phyloP scores from a whole-genome alignment of 1,140 invertebrate genomes.

The Heliothis virescens region DNA sequence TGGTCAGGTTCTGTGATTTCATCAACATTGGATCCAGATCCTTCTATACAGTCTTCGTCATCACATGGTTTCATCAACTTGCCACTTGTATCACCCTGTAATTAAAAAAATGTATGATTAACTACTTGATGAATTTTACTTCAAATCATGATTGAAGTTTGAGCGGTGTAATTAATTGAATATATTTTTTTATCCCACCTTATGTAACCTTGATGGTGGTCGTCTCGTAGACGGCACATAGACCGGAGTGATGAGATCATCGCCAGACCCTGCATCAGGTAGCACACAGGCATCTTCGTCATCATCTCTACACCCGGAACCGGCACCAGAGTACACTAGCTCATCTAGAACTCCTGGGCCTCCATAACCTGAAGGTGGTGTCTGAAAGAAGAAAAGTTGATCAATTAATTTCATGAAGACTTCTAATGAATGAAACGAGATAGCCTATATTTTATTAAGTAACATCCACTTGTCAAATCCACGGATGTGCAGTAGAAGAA shows the following conservation, averaged over 20 bases:
- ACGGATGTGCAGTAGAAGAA: too few relatives aligned
- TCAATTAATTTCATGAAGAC: neutral
- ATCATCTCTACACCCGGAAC: constrained; percentile 94
- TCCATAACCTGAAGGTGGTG: constrained; percentile 93
- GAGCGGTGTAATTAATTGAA: too few relatives aligned
- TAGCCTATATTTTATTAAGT: too few relatives aligned
- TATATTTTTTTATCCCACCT: too few relatives aligned
- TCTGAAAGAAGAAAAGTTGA: constrained; percentile 84
- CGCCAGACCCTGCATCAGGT: constrained; percentile 93
- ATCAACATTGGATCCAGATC: constrained; percentile 90
- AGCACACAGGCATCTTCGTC: constrained; percentile 95
- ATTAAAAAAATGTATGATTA: constrained; percentile 30
- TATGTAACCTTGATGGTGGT: constrained; percentile 87
- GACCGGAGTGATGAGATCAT: constrained; percentile 96
- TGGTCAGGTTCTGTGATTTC: constrained; percentile 86
- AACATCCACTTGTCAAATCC: too few relatives aligned
- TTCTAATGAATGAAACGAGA: too few relatives aligned
- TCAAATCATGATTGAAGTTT: too few relatives aligned
- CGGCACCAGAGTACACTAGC: constrained; percentile 95
- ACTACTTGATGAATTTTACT: too few relatives aligned
- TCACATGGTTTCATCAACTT: constrained; percentile 89
- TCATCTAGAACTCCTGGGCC: constrained; percentile 93
- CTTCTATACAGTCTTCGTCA: constrained; percentile 93
- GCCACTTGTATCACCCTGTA: constrained; percentile 73
- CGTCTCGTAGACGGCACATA: constrained; percentile 94